These are phyloP conservation scores for Lagorchestes hirsutus DNA, from an alignment of 2,797 vertebrate genomes.

Conservation along the genomic window DNA sequence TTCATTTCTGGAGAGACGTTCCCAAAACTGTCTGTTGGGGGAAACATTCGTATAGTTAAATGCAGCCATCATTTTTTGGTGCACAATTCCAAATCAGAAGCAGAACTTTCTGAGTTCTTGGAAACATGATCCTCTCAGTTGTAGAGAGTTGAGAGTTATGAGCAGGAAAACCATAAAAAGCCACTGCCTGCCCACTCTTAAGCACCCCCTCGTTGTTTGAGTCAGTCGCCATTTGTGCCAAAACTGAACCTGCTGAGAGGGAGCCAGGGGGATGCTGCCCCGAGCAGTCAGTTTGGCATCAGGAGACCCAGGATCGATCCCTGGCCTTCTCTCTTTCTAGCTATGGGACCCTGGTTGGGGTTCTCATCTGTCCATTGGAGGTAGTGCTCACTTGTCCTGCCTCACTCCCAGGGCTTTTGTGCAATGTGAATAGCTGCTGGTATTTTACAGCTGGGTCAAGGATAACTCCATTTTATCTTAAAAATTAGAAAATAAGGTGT, in stretches of 20 bases:
- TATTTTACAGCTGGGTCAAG: not conserved
- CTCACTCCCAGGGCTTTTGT: not conserved
- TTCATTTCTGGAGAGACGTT: constrained; percentile 88
- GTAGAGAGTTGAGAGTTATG: not conserved
- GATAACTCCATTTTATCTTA: not conserved
- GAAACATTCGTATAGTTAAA: constrained; percentile 57
- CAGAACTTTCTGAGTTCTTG: constrained; percentile 47
- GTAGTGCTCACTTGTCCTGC: not conserved
- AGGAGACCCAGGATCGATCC: not conserved
- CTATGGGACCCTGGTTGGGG: not conserved
- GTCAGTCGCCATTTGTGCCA: constrained; percentile 41
- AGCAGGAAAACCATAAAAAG: constrained; percentile 42
- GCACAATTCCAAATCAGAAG: constrained; percentile 46
- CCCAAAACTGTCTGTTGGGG: constrained; percentile 89
- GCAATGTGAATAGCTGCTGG: not conserved
- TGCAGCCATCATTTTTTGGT: constrained; percentile 22
- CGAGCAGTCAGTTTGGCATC: too few species aligned
- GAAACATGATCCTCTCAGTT: not conserved
- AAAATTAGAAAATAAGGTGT: not conserved
- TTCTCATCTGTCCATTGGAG: too few species aligned
- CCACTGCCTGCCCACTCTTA: constrained; percentile 3
- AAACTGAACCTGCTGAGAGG: not conserved
- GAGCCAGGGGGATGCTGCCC: not conserved
- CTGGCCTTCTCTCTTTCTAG: not conserved
- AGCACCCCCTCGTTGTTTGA: constrained; percentile 9